A percentile compares a stretch with the other conserved stretches of the same genome.
phyloP scores from a whole-genome alignment of 2,113 vertebrate genomes.

The Acanthisitta chloris region DNA sequence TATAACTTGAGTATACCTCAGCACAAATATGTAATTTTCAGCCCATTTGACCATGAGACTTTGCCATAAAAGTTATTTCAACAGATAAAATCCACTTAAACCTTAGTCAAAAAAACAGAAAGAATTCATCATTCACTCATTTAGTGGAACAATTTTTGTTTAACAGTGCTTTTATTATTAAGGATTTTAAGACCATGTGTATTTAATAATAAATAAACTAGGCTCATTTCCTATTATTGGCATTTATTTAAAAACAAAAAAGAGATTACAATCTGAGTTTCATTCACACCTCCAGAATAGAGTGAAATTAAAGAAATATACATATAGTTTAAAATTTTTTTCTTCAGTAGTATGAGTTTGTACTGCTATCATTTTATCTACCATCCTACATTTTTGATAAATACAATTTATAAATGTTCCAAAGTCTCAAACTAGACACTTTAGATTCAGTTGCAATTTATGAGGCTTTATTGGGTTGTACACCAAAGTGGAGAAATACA shows the following conservation, averaged over 20 bases:
- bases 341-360: neutral
- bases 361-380: neutral
- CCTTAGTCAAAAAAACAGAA: neutral
- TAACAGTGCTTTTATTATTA: neutral
- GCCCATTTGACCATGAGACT: neutral
- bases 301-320: neutral
- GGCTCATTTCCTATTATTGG: neutral
- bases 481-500: neutral
- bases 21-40: neutral
- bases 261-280: neutral
- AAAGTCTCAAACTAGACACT: neutral
- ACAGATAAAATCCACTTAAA: neutral
- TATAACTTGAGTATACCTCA: neutral
- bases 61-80: neutral
- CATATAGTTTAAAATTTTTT: neutral
- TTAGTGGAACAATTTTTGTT: neutral
- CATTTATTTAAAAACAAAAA: neutral
- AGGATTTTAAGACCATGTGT: neutral
- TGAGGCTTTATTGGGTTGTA: fast-evolving
- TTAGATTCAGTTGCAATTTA: neutral
- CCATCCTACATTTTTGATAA: neutral
- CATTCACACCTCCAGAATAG: neutral
- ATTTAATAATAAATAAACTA: neutral
- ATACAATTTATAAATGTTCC: neutral
- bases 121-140: fast-evolving